Evolutionary conservation across 1,140 invertebrate genomes (phyloP), one percentile per base, ranked within the genome.

Genomic region (Drosophila parabipectinata): DNA sequence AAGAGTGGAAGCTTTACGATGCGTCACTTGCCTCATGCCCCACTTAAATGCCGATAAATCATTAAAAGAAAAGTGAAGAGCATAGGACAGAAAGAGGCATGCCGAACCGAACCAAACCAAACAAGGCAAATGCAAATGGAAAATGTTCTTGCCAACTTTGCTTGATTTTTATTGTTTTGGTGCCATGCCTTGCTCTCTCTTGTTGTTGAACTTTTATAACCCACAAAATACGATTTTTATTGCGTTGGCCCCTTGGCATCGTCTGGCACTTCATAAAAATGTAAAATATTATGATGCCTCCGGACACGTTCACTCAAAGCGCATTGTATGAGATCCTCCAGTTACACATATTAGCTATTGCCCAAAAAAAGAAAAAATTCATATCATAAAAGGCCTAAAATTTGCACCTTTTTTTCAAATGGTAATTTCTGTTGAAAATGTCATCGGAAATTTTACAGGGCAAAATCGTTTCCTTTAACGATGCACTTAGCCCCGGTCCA

Each of bases 221-320:
- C 83, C 84, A 79, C 83, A 83, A 79, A 83, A 83, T 83, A 88
- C 75, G 84, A 88, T 88, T 88, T 88, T 88, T 88, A 88, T 83
- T 88, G 83, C 83, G 47, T 32, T 51, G 47, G 74, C 58, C 74
- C 74, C 60, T 67, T 61, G 69, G 79, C 79, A 63, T 39, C 66
- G 66, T 71, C 75, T 88, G 63, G 79, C 79, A 88, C 84, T 88
- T 88, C 83, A 88, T 88, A 88, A 88, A 88, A 88, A 88, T 88
- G 83, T 88, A 88, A 88, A 88, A 88, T 88, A 88, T 88, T 83
- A 74, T 88, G 83, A 87, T 85, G 81, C 81, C 76, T 71, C 57
- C 77, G 69, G 83, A 79, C 67, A 88, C 79, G 77, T 83, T 75
- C 64, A 67, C 72, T 80, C 77, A 77, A 79, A 74, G 59, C 81